Percentiles rank a stretch among this genome's conserved stretches.
Conservation (phyloP, 35 echinoderm and acorn worm genomes). For the Amphiura filiformis region DNA sequence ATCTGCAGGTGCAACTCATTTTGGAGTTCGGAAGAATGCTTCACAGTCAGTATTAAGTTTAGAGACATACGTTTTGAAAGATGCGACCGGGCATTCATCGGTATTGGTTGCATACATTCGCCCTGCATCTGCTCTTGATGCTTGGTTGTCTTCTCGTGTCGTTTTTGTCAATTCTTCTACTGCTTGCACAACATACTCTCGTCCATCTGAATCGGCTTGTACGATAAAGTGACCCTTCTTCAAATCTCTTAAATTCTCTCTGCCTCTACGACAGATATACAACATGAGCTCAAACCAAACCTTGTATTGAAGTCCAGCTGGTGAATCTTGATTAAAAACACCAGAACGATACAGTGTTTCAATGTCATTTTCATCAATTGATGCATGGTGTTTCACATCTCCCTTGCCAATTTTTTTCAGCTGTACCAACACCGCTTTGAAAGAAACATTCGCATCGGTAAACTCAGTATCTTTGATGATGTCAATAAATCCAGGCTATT, state of each 20-base stretch:
- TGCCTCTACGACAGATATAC: neutral
- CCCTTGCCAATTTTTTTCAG: conserved; percentile 16
- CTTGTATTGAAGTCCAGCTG: conserved; percentile 3
- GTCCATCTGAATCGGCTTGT: neutral
- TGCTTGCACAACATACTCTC: neutral
- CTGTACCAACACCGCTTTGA: neutral
- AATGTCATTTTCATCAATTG: conserved; percentile 23
- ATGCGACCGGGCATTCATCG: neutral
- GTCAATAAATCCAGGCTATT: neutral
- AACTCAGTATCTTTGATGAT: conserved; percentile 22
- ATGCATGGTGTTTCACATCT: neutral
- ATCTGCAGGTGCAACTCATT: neutral
- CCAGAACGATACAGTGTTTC: neutral
- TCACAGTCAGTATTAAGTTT: neutral
- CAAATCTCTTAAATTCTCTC: neutral
- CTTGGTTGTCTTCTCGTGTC: neutral
- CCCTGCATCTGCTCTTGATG: neutral
- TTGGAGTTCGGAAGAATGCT: neutral
- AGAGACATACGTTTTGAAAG: neutral
- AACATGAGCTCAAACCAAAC: neutral
- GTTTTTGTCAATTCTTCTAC: neutral
- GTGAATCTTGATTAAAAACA: neutral
- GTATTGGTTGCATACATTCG: conserved; percentile 2
- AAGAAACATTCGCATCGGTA: neutral
- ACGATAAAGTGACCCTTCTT: neutral